phyloP scores from a whole-genome alignment of 92 coral and sea anemone species.

The Isaurus tuberculatus region DNA sequence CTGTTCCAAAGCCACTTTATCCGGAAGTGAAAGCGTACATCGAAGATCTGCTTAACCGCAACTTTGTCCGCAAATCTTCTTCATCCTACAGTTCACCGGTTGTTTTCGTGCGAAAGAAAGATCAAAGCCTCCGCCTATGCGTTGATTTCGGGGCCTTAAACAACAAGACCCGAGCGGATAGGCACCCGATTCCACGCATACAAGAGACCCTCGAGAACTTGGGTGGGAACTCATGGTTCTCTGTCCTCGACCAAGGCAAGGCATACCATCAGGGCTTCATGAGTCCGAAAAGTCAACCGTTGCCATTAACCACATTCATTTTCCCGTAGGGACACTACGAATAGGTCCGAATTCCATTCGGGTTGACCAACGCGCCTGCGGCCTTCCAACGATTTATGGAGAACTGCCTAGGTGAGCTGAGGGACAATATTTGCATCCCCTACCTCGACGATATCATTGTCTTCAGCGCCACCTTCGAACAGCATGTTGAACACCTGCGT shows the following conservation, averaged over 20 bases:
- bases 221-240: conserved; percentile 76
- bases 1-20: conserved; percentile 70
- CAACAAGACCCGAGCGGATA: conserved; percentile 65
- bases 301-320: conserved; percentile 63
- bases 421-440: conserved; percentile 59
- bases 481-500: conserved; percentile 56
- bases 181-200: conserved; percentile 76
- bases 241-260: conserved; percentile 74
- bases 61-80: conserved; percentile 59
- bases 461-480: conserved; percentile 56
- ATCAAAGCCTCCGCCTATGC: conserved; percentile 68
- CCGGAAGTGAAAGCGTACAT: conserved; percentile 71
- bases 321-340: conserved; percentile 75
- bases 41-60: conserved; percentile 68
- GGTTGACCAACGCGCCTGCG: conserved; percentile 65
- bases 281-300: conserved; percentile 61
- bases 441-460: conserved; percentile 66
- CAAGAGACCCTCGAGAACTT: conserved; percentile 72
- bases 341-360: conserved; percentile 72
- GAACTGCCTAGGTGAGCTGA: conserved; percentile 48
- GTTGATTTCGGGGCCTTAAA: conserved; percentile 73
- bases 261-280: conserved; percentile 79
- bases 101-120: conserved; percentile 70
- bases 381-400: conserved; percentile 71
- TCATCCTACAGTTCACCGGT: conserved; percentile 67